phyloP scores from a whole-genome alignment of 2,797 vertebrate species.

The Phalloptychus januarius region DNA sequence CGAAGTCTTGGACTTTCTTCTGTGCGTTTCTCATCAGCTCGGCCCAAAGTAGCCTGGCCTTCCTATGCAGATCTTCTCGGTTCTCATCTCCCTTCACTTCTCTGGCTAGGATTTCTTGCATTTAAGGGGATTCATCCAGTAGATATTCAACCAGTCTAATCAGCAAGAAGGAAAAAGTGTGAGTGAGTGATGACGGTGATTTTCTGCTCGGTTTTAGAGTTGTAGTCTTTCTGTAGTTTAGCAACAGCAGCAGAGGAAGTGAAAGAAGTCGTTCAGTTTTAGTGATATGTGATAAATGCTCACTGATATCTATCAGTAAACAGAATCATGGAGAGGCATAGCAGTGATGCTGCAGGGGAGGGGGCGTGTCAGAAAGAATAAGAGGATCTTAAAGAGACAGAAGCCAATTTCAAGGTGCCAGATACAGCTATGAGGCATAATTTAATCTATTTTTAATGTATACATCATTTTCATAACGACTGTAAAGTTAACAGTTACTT shows the following conservation, averaged over 20 bases:
- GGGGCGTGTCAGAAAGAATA: background rate
- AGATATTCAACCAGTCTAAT: too few species aligned
- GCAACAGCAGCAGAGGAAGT: too few species aligned
- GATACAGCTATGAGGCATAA: background rate
- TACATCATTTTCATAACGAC: background rate
- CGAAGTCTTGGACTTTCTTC: too few species aligned
- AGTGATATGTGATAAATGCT: background rate
- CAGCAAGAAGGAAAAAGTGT: too few species aligned
- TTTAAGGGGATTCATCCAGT: too few species aligned
- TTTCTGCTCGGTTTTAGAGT: too few species aligned
- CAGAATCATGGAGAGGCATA: background rate
- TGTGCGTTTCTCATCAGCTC: too few species aligned
- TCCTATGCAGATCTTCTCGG: too few species aligned
- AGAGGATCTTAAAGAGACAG: background rate
- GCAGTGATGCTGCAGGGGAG: background rate
- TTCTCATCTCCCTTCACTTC: too few species aligned
- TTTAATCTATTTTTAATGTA: background rate
- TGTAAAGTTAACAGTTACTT: background rate
- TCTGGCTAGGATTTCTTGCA: too few species aligned
- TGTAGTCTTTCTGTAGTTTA: too few species aligned
- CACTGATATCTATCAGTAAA: background rate
- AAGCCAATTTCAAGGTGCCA: background rate
- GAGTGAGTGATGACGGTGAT: too few species aligned
- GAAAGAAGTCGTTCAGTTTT: background rate
- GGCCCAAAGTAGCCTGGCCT: background rate